phyloP scores from a whole-genome alignment of 2,113 vertebrate species.

The Micromys minutus region DNA sequence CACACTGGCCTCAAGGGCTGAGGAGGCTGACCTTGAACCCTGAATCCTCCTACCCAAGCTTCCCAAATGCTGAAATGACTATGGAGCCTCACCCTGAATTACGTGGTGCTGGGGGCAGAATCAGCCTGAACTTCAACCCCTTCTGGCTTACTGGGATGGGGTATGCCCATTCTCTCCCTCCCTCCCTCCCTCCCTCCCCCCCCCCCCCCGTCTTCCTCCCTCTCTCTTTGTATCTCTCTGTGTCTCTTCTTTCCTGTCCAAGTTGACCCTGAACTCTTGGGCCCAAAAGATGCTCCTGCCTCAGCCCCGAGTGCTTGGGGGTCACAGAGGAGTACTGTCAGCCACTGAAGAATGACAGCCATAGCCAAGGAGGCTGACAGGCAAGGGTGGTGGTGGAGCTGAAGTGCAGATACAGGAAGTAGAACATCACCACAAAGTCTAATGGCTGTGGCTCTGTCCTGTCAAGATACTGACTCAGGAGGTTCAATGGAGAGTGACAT shows the following conservation, averaged over 20 bases:
- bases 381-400: neutral
- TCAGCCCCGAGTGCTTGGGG: neutral
- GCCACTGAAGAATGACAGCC: neutral
- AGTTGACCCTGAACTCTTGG: neutral
- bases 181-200: no score
- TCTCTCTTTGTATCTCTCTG: no score
- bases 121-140: neutral
- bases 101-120: neutral
- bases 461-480: no score
- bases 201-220: no score
- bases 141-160: neutral
- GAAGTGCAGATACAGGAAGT: neutral
- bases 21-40: neutral
- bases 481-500: no score
- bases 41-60: neutral
- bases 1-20: neutral
- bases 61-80: neutral
- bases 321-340: neutral
- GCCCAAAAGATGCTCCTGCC: neutral
- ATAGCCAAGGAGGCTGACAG: neutral
- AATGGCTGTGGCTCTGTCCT: no score
- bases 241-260: no score
- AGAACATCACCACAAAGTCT: no score
- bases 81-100: no score
- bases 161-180: neutral